phyloP scores from a whole-genome alignment of 2,888 invertebrate genomes.

The Lumbricus terrestris region DNA sequence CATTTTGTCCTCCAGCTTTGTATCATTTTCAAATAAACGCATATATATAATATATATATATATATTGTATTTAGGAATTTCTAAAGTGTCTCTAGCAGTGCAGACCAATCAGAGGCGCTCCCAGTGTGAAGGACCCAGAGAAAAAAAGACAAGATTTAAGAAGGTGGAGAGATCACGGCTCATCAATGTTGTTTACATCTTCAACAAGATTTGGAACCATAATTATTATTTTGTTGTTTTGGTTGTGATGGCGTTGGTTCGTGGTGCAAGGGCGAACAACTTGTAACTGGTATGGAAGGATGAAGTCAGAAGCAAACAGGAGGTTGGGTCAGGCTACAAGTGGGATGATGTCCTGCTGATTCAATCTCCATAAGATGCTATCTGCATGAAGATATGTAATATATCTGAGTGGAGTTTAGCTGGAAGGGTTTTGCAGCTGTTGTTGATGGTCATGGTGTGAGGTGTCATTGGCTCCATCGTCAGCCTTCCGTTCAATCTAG shows the following conservation, averaged over 20 bases:
- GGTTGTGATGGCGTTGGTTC: not conserved
- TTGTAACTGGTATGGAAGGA: not conserved
- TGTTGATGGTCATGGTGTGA: not conserved
- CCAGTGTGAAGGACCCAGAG: too few relatives aligned
- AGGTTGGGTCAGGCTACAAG: not conserved
- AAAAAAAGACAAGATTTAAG: too few relatives aligned
- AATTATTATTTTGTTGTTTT: too few relatives aligned
- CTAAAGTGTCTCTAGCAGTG: too few relatives aligned
- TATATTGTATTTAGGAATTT: too few relatives aligned
- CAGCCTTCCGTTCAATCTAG: conserved; percentile 7
- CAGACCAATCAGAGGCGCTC: too few relatives aligned
- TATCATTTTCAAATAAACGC: too few relatives aligned
- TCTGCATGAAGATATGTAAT: not conserved
- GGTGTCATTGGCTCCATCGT: not conserved
- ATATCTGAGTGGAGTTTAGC: conserved; percentile 3
- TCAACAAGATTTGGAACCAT: not conserved
- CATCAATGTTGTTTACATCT: not conserved
- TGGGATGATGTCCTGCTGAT: not conserved
- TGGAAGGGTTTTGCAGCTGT: not conserved
- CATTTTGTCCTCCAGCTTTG: too few relatives aligned
- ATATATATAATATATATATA: too few relatives aligned
- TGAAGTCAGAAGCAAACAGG: not conserved
- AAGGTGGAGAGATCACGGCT: too few relatives aligned
- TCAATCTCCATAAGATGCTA: not conserved
- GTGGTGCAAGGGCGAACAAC: not conserved